Evolutionary conservation across 2,113 vertebrate species (phyloP), one percentile per base, ranked within the genome.

Genomic region (Lepus timidus): DNA sequence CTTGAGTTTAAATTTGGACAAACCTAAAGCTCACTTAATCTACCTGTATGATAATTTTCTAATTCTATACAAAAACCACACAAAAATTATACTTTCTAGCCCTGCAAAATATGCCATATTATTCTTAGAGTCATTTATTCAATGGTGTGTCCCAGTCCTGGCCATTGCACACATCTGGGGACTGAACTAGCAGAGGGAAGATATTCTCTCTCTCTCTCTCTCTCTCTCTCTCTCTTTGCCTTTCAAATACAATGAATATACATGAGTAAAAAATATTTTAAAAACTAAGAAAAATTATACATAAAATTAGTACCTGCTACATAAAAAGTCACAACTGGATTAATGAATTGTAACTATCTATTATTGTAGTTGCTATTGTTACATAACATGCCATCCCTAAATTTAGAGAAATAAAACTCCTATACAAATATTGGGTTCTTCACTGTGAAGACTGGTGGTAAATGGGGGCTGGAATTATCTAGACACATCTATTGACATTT

Each of bases 321-420:
- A 62, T 39, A 68, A 39, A 67, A 62, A 90, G 88, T 73, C 67
- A 62, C 23, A 51, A 95, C 39, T 52, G 9, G 1, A 36, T 52
- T 75, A 58, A 62, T 75, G 9, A 51, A 33, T 85, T 95, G 88
- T 44, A 95, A 85, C 75, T 39, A 91, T 64, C 1, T 74, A 88
- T 58, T 67, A 2, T 39, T 51, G 2, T 25, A 74, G 0, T n/a
- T 81, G 61, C 39, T 22, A 44, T 31, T 88, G 9, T 22, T 65
- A 2, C 19, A 4, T 68, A 90, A 68, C 9, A 74, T 73, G 67
- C 16, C 19, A 79, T 4, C 5, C 20, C 14, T 90, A 52, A 70
- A 81, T 55, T 76, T 51, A 39, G n/a, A 95, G 4, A 27, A 16
- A 58, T 80, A n/a, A 87, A 39, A 88, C 1, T 68, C 11, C 25